Evolutionary conservation across 2,797 vertebrate species (phyloP).

Genomic region (Pelodytes ibericus): DNA sequence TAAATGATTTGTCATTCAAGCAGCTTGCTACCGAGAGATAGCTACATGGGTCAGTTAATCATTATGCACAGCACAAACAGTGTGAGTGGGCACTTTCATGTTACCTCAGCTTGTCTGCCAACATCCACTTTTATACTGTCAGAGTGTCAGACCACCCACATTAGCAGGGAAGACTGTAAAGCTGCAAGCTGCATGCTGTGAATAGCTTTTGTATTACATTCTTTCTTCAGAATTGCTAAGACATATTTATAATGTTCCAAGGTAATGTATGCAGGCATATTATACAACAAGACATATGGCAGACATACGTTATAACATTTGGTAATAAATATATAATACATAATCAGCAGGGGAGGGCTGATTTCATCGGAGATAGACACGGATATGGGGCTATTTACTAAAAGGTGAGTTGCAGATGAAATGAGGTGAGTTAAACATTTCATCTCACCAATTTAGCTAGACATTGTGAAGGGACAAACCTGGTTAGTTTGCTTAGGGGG

Average conservation of each 20-base stretch:
- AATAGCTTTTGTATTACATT: slow-evolving; percentile 5
- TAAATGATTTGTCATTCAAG: slow-evolving; percentile 1
- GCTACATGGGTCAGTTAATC: slow-evolving; percentile 16
- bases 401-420: too few relatives aligned
- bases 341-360: too few relatives aligned
- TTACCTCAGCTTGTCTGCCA: slow-evolving; percentile 15
- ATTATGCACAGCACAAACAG: slow-evolving; percentile 32
- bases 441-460: too few relatives aligned
- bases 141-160: slow-evolving; percentile 36
- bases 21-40: slow-evolving; percentile 1
- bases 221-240: background rate
- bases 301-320: background rate
- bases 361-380: too few relatives aligned
- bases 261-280: background rate
- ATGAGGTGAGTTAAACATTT: too few relatives aligned
- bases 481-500: too few relatives aligned
- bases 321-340: background rate
- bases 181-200: background rate
- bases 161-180: background rate
- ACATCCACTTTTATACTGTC: slow-evolving; percentile 9
- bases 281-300: slow-evolving; percentile 2
- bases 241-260: background rate
- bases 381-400: too few relatives aligned
- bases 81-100: slow-evolving; percentile 5
- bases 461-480: too few relatives aligned